These are phyloP conservation scores for Eucera pruinosa DNA, from an alignment of 2,888 invertebrate genomes.

Conservation along the genomic window DNA sequence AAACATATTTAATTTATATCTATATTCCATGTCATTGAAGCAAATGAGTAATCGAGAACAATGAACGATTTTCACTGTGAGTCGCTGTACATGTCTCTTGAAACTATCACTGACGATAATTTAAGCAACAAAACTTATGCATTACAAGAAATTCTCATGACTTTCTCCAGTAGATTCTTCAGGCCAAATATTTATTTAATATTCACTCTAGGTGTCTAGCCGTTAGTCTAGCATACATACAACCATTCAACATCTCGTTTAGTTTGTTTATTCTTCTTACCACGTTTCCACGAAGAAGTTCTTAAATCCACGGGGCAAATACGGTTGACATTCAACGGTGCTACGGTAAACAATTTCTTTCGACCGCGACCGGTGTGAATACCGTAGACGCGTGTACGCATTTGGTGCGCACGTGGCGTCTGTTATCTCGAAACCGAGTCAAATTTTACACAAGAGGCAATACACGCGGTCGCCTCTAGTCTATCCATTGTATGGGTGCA, in stretches of 20 bases:
- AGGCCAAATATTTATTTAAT: conserved; percentile 13
- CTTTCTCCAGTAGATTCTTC: no score
- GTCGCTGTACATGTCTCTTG: no score
- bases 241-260: conserved; percentile 2
- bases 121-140: no score
- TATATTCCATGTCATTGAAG: no score
- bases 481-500: not conserved
- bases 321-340: conserved; percentile 21
- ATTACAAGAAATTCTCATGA: no score
- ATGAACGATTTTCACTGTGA: no score
- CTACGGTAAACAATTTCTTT: conserved; percentile 41
- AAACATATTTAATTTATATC: no score
- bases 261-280: conserved; percentile 39
- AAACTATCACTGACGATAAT: no score
- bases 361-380: not conserved
- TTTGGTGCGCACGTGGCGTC: conserved; percentile 22
- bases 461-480: not conserved
- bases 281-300: conserved; percentile 24
- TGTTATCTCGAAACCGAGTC: not conserved
- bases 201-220: not conserved
- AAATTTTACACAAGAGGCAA: not conserved
- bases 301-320: conserved; percentile 16
- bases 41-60: no score
- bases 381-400: conserved; percentile 16
- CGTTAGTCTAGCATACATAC: not conserved